A percentile compares a stretch with the other conserved stretches of the same genome.
Conservation (phyloP, 1,140 invertebrate genomes). For the Ooceraea biroi region DNA sequence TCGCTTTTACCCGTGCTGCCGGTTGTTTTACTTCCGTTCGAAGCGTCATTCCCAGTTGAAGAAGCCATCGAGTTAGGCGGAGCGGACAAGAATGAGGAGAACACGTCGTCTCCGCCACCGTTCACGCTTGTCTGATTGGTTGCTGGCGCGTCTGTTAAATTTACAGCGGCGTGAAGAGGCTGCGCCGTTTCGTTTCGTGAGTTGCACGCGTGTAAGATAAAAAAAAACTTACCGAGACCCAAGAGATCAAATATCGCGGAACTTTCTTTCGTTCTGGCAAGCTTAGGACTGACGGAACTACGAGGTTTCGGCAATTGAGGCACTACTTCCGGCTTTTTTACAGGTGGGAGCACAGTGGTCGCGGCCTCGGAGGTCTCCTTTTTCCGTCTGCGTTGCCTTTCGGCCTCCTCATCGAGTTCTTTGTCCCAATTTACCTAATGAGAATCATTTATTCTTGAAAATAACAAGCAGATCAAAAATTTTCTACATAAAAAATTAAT, state of each 20-base stretch:
- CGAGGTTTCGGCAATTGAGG: constrained; percentile 88
- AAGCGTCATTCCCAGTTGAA: constrained; percentile 71
- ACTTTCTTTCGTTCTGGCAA: constrained; percentile 82
- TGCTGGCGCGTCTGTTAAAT: constrained; percentile 82
- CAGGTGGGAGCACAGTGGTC: constrained; percentile 81
- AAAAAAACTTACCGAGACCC: constrained; percentile 86
- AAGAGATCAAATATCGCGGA: constrained; percentile 88
- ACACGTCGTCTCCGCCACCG: constrained; percentile 89
- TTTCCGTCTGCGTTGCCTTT: constrained; percentile 92
- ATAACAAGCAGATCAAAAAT: not conserved
- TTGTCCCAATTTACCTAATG: constrained; percentile 90
- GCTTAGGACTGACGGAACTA: constrained; percentile 89
- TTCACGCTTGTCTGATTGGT: constrained; percentile 82
- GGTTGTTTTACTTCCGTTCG: constrained; percentile 77
- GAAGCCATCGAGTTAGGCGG: constrained; percentile 84
- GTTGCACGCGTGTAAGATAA: not conserved
- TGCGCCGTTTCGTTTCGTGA: not conserved
- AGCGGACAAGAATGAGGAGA: constrained; percentile 92
- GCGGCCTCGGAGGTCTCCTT: constrained; percentile 87
- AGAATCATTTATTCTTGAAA: constrained; percentile 20
- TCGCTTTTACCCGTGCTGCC: constrained; percentile 88
- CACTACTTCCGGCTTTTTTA: constrained; percentile 86
- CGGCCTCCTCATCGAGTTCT: constrained; percentile 95
- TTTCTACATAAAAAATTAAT: not conserved
- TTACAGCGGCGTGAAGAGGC: constrained; percentile 29